phyloP scores from a whole-genome alignment of 2,113 vertebrate species.

The Calyptommatus sinebrachiatus region DNA sequence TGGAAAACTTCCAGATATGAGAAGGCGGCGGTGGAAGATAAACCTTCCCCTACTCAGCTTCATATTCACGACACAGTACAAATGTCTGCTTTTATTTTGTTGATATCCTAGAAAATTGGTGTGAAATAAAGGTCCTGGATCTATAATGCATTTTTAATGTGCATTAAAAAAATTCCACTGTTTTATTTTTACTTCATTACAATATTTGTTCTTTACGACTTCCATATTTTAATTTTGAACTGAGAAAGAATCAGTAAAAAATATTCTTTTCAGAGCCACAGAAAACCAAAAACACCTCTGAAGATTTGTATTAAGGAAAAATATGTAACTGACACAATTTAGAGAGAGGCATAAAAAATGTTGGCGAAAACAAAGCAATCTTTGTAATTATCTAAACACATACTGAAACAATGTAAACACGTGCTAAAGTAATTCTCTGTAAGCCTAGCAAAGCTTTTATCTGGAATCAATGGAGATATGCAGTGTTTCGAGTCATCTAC shows the following conservation, averaged over 20 bases:
- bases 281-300: neutral
- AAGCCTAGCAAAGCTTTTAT: neutral
- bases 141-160: too few species aligned
- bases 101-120: too few species aligned
- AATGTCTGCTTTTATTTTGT: too few species aligned
- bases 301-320: neutral
- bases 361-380: neutral
- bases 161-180: too few species aligned
- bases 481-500: neutral
- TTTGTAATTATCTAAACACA: neutral
- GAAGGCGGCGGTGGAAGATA: too few species aligned
- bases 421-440: neutral
- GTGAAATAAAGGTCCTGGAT: too few species aligned
- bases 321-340: neutral
- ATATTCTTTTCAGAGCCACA: neutral
- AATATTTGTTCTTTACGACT: neutral
- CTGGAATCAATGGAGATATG: neutral
- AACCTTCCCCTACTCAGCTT: too few species aligned
- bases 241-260: neutral
- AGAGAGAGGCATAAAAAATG: neutral
- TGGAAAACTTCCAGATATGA: too few species aligned
- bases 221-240: neutral
- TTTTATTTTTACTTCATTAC: neutral
- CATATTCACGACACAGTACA: too few species aligned
- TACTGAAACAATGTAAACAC: neutral